Evolutionary conservation across 92 coral and sea anemone genomes (phyloP).

Genomic region (Palythoa grandiflora): DNA sequence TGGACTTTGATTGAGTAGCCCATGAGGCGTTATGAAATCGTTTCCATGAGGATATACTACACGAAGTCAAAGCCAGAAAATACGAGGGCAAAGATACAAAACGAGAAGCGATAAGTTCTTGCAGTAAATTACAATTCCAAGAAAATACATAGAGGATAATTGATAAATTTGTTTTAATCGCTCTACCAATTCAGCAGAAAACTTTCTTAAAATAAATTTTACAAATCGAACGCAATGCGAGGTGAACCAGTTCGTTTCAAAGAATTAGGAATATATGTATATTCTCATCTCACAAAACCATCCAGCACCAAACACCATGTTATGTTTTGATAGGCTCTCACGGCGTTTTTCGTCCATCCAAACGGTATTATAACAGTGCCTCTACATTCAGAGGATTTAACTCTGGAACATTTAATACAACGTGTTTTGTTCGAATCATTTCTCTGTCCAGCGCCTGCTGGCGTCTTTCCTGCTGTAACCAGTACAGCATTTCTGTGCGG

Average conservation of each 20-base stretch:
- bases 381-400: slow-evolving; percentile 70
- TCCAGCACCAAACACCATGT: neutral
- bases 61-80: no score
- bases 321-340: neutral
- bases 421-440: slow-evolving; percentile 57
- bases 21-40: no score
- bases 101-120: no score
- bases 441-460: slow-evolving; percentile 82
- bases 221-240: neutral
- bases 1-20: no score
- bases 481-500: slow-evolving; percentile 98
- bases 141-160: neutral
- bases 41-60: no score
- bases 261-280: no score
- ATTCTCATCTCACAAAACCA: neutral
- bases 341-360: no score
- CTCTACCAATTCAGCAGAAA: neutral
- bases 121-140: neutral
- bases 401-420: slow-evolving; percentile 63
- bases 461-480: slow-evolving; percentile 97
- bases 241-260: neutral
- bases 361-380: slow-evolving; percentile 45
- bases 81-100: no score
- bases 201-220: neutral
- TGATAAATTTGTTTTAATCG: neutral